Conservation (phyloP, 2,113 vertebrate genomes). For the Periophthalmus modestus region DNA sequence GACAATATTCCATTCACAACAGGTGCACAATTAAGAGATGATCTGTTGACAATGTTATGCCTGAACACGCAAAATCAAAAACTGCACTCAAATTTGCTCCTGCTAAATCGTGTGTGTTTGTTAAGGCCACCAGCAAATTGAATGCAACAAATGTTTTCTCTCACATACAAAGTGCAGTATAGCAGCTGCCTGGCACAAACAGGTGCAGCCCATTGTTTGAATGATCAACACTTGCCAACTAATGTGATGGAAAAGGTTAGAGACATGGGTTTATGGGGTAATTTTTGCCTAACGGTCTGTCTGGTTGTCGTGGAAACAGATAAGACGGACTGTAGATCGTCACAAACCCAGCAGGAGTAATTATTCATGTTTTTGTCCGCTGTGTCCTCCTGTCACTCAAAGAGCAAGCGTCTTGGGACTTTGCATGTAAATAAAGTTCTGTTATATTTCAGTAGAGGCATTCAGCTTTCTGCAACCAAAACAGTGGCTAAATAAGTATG, state of each 20-base stretch:
- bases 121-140: conserved; percentile 5
- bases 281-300: conserved; percentile 2
- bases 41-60: not conserved
- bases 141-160: conserved; percentile 5
- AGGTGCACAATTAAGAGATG: not conserved
- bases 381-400: not conserved
- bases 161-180: conserved; percentile 14
- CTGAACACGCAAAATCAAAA: conserved; percentile 21
- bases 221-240: conserved; percentile 18
- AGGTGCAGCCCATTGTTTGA: conserved; percentile 12
- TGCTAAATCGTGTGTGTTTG: conserved; percentile 3
- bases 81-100: not conserved
- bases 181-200: conserved; percentile 11
- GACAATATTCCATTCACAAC: not conserved
- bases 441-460: not conserved
- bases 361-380: conserved; percentile 7
- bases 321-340: conserved; percentile 5
- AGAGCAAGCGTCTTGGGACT: not conserved
- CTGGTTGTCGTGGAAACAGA: conserved; percentile 13
- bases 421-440: not conserved
- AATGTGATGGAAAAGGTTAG: conserved; percentile 21
- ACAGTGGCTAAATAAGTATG: not conserved
- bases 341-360: conserved; percentile 7
- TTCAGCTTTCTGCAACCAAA: not conserved
- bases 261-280: conserved; percentile 8